Conservation (phyloP, 2,888 invertebrate genomes). For the Anticlea derivata region DNA sequence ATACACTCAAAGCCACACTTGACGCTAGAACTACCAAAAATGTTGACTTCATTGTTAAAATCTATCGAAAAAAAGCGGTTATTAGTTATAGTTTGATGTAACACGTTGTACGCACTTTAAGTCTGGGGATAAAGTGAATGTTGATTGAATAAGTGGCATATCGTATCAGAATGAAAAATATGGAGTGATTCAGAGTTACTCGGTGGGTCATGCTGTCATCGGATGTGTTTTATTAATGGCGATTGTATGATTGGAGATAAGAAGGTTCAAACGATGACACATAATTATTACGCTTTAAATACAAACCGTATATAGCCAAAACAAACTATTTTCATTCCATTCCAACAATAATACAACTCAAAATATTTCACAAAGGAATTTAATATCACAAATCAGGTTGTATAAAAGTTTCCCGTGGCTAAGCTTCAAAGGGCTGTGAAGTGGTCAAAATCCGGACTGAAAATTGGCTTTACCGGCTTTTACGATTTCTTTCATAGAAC, state of each 20-base stretch:
- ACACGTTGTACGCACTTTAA: constrained; percentile 11
- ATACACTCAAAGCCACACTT: constrained; percentile 30
- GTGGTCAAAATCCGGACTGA: not conserved
- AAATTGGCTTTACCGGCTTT: constrained; percentile 3
- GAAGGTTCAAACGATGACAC: not conserved
- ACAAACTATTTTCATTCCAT: constrained; percentile 26
- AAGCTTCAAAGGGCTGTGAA: constrained; percentile 5
- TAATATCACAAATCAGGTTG: constrained; percentile 54
- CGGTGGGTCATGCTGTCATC: not conserved
- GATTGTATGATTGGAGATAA: constrained; percentile 19
- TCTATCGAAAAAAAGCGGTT: not conserved
- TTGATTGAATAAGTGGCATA: constrained; percentile 36
- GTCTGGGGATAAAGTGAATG: constrained; percentile 18
- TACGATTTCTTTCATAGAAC: no score
- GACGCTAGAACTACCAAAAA: constrained; percentile 35
- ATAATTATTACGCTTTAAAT: no score
- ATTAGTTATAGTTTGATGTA: not conserved
- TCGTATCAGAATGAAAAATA: constrained; percentile 32
- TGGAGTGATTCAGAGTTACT: constrained; percentile 17
- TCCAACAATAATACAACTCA: constrained; percentile 14
- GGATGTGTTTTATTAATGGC: constrained; percentile 8
- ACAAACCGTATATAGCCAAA: not conserved
- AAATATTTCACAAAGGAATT: constrained; percentile 29
- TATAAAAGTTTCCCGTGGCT: constrained; percentile 62
- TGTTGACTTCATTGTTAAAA: constrained; percentile 39